Conservation (phyloP, 2,797 vertebrate species). For the Cichlasoma orientale region DNA sequence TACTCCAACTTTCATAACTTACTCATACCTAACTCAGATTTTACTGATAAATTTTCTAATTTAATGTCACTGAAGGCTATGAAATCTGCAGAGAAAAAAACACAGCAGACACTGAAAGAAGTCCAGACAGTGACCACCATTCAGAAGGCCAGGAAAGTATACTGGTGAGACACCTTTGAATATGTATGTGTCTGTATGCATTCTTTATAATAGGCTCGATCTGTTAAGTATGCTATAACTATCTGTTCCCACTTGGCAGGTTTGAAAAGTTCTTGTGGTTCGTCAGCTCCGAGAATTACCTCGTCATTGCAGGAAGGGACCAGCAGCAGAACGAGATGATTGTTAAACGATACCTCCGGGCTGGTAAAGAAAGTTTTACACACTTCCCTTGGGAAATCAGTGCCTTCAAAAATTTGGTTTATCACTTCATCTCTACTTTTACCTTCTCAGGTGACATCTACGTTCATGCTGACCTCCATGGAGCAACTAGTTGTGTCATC, state of each 20-base stretch:
- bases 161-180: conserved; percentile 84
- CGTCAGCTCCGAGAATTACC: conserved; percentile 97
- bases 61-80: conserved; percentile 84
- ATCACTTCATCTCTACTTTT: background rate
- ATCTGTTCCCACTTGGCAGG: conserved; percentile 74
- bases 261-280: conserved; percentile 99
- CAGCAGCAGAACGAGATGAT: conserved; percentile 99
- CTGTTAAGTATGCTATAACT: background rate
- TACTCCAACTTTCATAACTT: background rate
- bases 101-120: conserved; percentile 95
- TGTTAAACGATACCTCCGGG: conserved; percentile 91
- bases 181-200: background rate
- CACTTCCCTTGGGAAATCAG: background rate
- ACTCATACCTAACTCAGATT: background rate
- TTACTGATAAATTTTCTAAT: background rate
- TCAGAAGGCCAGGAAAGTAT: conserved; percentile 97
- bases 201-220: background rate
- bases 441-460: conserved; percentile 89
- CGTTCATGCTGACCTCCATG: conserved; percentile 95
- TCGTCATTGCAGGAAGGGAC: conserved; percentile 94
- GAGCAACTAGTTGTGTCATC: conserved; percentile 96
- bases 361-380: conserved; percentile 78
- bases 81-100: conserved; percentile 99
- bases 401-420: background rate
- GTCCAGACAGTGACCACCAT: conserved; percentile 97